A percentile compares a stretch with the other conserved stretches of the same genome.
These are phyloP conservation scores for Cephus cinctus DNA, from an alignment of 1,140 invertebrate species.

Conservation along the genomic window DNA sequence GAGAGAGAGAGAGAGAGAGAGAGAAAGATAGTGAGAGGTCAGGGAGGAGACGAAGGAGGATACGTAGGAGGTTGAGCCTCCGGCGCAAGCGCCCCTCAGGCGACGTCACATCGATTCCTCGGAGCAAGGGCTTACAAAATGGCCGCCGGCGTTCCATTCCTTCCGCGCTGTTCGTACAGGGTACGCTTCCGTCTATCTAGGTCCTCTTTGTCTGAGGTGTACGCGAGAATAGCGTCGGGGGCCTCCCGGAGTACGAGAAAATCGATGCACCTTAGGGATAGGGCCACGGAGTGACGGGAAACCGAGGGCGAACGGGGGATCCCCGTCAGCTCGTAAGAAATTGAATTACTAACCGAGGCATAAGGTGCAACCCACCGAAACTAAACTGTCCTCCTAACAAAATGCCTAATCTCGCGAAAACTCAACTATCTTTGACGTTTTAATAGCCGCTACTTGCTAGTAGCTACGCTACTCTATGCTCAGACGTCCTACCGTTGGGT, in stretches of 20 bases:
- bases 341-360: conserved; percentile 55
- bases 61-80: conserved; percentile 41
- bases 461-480: too few relatives aligned
- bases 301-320: conserved; percentile 1
- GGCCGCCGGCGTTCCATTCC: conserved; percentile 54
- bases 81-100: conserved; percentile 56
- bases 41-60: too few relatives aligned
- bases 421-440: too few relatives aligned
- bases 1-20: background rate
- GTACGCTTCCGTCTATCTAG: conserved; percentile 43
- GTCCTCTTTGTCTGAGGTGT: conserved; percentile 46
- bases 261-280: conserved; percentile 54
- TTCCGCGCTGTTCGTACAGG: conserved; percentile 42
- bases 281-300: too few relatives aligned
- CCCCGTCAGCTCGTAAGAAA: conserved; percentile 45
- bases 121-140: conserved; percentile 57
- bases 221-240: conserved; percentile 25
- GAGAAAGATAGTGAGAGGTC: background rate
- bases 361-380: conserved; percentile 47
- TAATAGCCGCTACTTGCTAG: too few relatives aligned
- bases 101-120: conserved; percentile 58
- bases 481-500: too few relatives aligned
- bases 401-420: conserved; percentile 44
- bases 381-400: conserved; percentile 39
- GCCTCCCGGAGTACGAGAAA: conserved; percentile 38